Evolutionary conservation across 2,888 invertebrate genomes (phyloP), one percentile per base, ranked within the genome.

Genomic region (Liodrosophila aerea): DNA sequence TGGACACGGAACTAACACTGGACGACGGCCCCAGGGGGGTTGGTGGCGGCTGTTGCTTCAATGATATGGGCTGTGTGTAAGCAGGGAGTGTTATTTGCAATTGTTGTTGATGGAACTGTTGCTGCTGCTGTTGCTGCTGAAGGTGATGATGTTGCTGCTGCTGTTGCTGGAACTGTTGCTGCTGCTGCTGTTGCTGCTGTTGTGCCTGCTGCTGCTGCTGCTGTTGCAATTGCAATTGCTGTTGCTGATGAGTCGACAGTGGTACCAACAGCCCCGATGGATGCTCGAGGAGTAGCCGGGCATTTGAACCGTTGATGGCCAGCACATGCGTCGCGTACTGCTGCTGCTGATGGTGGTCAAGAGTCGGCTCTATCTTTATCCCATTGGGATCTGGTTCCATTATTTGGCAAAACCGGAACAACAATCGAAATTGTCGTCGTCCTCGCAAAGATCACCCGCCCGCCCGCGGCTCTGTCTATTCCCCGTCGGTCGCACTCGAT

Each of bases 321-420:
- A 89, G 78, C 68, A 89, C 82, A 85, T 88, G 89, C 45, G 88
- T 88, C 22, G 88, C 86, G 80, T 89, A 89, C 59, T 85, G 82
- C 56, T 81, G 84, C 54, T 82, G 85, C 50, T 86, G 86, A 47
- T 87, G 87, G 53, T 87, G 88, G 76, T 89, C 89, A 74, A 89
- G 85, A 71, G 88, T 80, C 73, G 88, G 87, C 85, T 89, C 89
- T 83, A 90, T 87, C 87, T 90, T 89, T 84, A 89, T 89, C 87
- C 88, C 87, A 85, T 88, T 89, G 85, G 89, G 87, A 86, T 89
- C 87, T 85, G 89, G 86, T 86, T 89, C 90, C 89, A 89, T 89
- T 87, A 86, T 89, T 88, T 81, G 82, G 66, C 73, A 64, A 83
- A 75, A 61, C 76, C 83, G 66, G 63, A 78, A 84, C 77, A 82